Evolutionary conservation across 2,797 vertebrate species (phyloP), one percentile per base, ranked within the genome.

Genomic region (Poeciliopsis gracilis): DNA sequence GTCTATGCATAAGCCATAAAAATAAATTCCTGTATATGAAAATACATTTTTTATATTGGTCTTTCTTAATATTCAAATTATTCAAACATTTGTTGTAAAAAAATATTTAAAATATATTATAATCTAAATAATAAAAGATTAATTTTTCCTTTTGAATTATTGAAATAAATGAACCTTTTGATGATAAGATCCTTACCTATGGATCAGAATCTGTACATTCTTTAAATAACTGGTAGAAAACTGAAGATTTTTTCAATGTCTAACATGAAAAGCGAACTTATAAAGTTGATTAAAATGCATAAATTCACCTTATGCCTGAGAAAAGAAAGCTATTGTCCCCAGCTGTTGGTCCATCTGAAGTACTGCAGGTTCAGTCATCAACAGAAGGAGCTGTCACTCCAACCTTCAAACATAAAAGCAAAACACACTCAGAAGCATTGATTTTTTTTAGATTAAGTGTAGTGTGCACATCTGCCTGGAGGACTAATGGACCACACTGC

Each of bases 401-500:
- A 84, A 81, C 87, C 88, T 90, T 82, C 20, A 87, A 88, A 71
- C 13, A 46, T 46, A 82, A 84, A 73, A 85, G n/a, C 72, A 81
- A 80, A 87, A 87, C 77, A 84, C 81, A 88, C 71, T 85, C 72
- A 85, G 75, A 81, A 72, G 72, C n/a, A 88, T 84, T 7, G 72
- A 85, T 74, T 85, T 83, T 51, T 86, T 83, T 66, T 71, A 72
- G 77, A 80, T 83, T 80, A 84, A 79, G 79, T 81, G 83, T 57
- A 77, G 74, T 82, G 78, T 79, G 72, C 72, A 80, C 51, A 78
- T 85, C 83, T 87, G 72, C 77, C 71, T 73, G 78, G 78, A 79
- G 78, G 77, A 77, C 75, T 88, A 85, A 88, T 85, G 77, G 86
- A 89, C 77, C 82, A 84, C 2, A 46, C 45, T 13, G 79, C 85